Percentiles rank a stretch among this genome's conserved stretches.
phyloP scores from a whole-genome alignment of 2,797 vertebrate species.

The Gouania willdenowi region DNA sequence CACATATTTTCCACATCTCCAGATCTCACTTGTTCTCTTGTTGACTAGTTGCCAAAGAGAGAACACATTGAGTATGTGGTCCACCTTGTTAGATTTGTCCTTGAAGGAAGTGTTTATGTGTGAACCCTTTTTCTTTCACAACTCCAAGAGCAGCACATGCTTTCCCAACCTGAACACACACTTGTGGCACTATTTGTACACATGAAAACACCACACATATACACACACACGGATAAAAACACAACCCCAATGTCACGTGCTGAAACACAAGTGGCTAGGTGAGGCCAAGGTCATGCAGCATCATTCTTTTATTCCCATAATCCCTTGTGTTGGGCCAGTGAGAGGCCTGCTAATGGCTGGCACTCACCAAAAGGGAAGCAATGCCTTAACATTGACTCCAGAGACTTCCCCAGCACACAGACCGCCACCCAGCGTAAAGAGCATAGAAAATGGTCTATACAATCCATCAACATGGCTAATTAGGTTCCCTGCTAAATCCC shows the following conservation, averaged over 20 bases:
- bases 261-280: conserved; percentile 37
- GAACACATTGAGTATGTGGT: conserved; percentile 31
- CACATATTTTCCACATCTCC: conserved; percentile 41
- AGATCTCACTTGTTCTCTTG: conserved; percentile 36
- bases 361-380: conserved; percentile 51
- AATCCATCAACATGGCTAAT: conserved; percentile 74
- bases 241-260: conserved; percentile 21
- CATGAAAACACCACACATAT: not conserved
- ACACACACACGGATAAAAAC: conserved; percentile 19
- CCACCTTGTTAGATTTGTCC: conserved; percentile 22
- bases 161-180: conserved; percentile 26
- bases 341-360: conserved; percentile 70
- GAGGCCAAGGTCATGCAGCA: conserved; percentile 64
- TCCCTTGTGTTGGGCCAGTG: conserved; percentile 61
- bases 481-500: conserved; percentile 54
- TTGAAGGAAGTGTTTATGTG: conserved; percentile 64
- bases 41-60: conserved; percentile 37
- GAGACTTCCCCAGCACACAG: conserved; percentile 44
- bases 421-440: conserved; percentile 53
- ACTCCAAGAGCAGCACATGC: conserved; percentile 18
- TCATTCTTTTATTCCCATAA: conserved; percentile 68
- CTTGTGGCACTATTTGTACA: not conserved
- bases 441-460: conserved; percentile 56
- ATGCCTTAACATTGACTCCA: conserved; percentile 54
- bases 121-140: conserved; percentile 35